These are phyloP conservation scores for Heliothis peltigera DNA, from an alignment of 2,888 invertebrate genomes.

Conservation along the genomic window DNA sequence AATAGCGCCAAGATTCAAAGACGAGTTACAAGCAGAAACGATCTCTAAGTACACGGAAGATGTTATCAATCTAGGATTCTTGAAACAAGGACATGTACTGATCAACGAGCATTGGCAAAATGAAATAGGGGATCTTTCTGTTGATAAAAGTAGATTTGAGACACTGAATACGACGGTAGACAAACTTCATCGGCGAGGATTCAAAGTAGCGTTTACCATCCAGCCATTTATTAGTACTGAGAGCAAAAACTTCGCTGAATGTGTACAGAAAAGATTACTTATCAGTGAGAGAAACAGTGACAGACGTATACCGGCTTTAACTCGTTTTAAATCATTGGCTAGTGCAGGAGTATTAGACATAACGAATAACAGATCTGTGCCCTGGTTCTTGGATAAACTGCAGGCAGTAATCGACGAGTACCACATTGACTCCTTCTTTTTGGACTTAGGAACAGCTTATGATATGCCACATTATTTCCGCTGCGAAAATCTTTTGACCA, in stretches of 20 bases:
- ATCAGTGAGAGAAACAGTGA: conserved; percentile 95
- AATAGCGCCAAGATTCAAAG: conserved; percentile 92
- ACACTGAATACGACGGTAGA: conserved; percentile 94
- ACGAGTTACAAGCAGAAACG: conserved; percentile 91
- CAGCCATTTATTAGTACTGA: conserved; percentile 97
- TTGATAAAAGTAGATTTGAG: conserved; percentile 94
- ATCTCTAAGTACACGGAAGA: conserved; percentile 96
- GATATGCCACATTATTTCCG: conserved; percentile 96
- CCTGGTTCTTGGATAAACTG: conserved; percentile 94
- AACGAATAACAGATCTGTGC: conserved; percentile 94
- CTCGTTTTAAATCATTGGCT: conserved; percentile 94
- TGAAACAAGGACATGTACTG: conserved; percentile 94
- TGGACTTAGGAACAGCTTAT: conserved; percentile 95
- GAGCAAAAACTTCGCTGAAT: conserved; percentile 94
- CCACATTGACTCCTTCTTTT: conserved; percentile 95
- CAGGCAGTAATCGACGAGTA: conserved; percentile 92
- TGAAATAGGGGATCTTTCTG: conserved; percentile 95
- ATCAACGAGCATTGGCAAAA: conserved; percentile 96
- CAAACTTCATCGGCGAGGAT: conserved; percentile 95
- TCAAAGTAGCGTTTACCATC: conserved; percentile 96
- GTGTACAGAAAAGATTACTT: conserved; percentile 93
- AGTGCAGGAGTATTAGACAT: conserved; percentile 96
- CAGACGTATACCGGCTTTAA: conserved; percentile 94
- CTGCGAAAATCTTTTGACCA: conserved; percentile 92
- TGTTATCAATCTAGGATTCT: conserved; percentile 93